Evolutionary conservation across 2,113 vertebrate genomes (phyloP).

Genomic region (Phycodurus eques): DNA sequence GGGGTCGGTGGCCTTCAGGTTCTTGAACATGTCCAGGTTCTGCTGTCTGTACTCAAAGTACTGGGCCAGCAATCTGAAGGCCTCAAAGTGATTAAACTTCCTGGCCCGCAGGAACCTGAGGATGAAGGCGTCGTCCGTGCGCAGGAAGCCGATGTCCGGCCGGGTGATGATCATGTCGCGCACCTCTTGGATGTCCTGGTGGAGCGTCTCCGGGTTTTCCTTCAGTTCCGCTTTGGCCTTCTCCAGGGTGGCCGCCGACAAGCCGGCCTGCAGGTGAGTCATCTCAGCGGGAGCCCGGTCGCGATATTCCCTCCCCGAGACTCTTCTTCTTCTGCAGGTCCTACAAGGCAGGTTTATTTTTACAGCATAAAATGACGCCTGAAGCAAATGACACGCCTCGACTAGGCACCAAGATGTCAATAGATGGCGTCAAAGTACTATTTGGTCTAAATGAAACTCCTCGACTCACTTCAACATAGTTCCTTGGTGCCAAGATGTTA

Average conservation of each 20-base stretch:
- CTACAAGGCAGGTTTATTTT: too few species aligned
- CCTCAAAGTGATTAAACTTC: conserved; percentile 98
- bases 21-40: conserved; percentile 99
- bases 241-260: conserved; percentile 96
- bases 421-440: too few species aligned
- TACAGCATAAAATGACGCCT: neutral
- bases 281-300: conserved; percentile 71
- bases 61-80: conserved; percentile 93
- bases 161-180: conserved; percentile 98
- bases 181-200: conserved; percentile 99
- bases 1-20: conserved; percentile 96
- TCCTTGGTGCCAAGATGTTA: neutral
- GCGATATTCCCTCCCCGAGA: neutral
- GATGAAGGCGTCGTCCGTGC: conserved; percentile 97
- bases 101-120: conserved; percentile 92
- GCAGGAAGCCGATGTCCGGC: conserved; percentile 97
- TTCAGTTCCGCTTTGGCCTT: conserved; percentile 97
- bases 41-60: conserved; percentile 98
- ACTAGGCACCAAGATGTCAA: too few species aligned
- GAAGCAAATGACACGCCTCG: neutral
- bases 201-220: conserved; percentile 93
- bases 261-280: conserved; percentile 97
- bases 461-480: neutral
- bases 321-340: neutral
- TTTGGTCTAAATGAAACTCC: neutral